Evolutionary conservation across 2,113 vertebrate genomes (phyloP).

Genomic region (Prolemur simus): DNA sequence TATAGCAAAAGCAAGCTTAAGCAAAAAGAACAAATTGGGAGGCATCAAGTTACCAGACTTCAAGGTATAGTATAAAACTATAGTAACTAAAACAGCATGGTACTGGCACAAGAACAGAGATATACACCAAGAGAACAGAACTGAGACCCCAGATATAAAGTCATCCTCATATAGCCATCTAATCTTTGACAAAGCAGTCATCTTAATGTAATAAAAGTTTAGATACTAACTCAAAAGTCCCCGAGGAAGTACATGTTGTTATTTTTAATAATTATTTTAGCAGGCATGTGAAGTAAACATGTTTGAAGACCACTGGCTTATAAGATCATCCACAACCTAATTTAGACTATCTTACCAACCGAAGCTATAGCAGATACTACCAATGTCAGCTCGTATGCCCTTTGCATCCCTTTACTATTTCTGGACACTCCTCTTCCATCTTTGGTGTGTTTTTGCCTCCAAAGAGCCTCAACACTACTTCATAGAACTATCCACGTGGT

Average conservation of each 20-base stretch:
- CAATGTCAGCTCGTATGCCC: background rate
- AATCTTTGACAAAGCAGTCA: too few relatives aligned
- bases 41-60: too few relatives aligned
- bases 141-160: too few relatives aligned
- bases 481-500: background rate
- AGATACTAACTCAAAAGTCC: background rate
- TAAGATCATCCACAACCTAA: background rate
- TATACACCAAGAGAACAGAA: too few relatives aligned
- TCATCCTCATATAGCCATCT: too few relatives aligned
- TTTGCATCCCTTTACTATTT: background rate
- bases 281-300: background rate
- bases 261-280: background rate
- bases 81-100: too few relatives aligned
- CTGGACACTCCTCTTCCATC: background rate
- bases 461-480: background rate
- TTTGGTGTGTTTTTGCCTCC: background rate
- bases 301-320: background rate
- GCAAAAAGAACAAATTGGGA: too few relatives aligned
- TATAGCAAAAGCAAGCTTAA: too few relatives aligned
- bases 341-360: background rate
- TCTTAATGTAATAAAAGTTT: background rate
- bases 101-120: too few relatives aligned
- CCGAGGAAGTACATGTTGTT: background rate
- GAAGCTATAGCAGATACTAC: background rate
- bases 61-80: too few relatives aligned